phyloP scores from a whole-genome alignment of 2,113 vertebrate species.

The Erythrolamprus reginae region DNA sequence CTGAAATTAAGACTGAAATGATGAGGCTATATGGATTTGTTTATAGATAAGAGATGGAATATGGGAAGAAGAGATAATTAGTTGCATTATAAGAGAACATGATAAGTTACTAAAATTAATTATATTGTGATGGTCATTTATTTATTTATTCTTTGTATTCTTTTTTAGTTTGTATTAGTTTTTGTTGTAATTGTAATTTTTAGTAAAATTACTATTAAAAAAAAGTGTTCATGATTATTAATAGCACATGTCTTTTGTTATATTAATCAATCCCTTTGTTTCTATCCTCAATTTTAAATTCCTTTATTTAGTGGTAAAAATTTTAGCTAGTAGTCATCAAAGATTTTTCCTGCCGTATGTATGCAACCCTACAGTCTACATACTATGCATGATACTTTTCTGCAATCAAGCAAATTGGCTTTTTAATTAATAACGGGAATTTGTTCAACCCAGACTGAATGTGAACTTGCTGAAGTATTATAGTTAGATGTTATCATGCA shows the following conservation, averaged over 20 bases:
- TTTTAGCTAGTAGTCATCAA: not conserved
- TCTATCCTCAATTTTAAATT: not conserved
- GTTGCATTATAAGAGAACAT: not conserved
- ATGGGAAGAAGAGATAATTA: not conserved
- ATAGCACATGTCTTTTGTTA: not conserved
- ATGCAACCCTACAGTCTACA: not conserved
- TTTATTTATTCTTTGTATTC: not conserved
- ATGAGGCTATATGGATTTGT: not conserved
- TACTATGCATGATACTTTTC: not conserved
- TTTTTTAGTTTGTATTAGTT: not conserved
- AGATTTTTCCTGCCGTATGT: too few relatives aligned
- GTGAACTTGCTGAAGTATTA: not conserved
- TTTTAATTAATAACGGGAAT: not conserved
- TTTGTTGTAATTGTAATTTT: not conserved
- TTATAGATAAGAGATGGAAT: not conserved
- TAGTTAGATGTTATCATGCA: not conserved
- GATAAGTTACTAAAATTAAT: not conserved
- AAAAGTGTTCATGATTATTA: not conserved
- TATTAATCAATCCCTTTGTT: not conserved
- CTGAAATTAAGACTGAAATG: not conserved
- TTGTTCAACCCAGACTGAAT: not conserved
- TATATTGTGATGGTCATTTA: not conserved
- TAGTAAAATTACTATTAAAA: not conserved
- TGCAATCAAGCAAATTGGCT: not conserved
- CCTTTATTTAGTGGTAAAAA: not conserved